Evolutionary conservation across 2,113 vertebrate species (phyloP), one percentile per base, ranked within the genome.

Genomic region (Merops nubicus): DNA sequence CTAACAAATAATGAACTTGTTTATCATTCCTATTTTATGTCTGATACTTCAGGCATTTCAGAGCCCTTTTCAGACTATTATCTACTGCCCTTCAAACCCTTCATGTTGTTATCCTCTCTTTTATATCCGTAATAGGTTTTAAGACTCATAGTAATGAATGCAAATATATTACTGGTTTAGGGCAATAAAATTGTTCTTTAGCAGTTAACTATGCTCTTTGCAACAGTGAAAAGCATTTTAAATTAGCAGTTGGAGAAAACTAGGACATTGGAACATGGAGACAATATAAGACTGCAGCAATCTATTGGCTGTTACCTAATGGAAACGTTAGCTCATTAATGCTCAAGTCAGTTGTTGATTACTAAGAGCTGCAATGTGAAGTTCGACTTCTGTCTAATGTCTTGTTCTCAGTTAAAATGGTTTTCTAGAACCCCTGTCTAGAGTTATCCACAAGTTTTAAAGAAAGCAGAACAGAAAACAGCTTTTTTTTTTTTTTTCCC

Each of bases 81-180:
- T 91, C 96, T 88, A 72, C 76, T 95, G 91, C 96, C 93, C 92
- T 97, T 96, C 93, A 97, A 93, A 96, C n/a, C 64, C 67, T 95
- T 97, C 91, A 36, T 64, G 83, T 95, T 97, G 82, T 97, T 95
- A 95, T 91, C 95, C 82, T 91, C 86, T 95, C 64, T 96, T 96
- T 97, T 96, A 89, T 95, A 96, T 86, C 74, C 78, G 94, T 94
- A 97, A 80, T 95, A 95, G 75, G 87, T 93, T 97, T 95, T 95
- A 96, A 95, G 78, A 53, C 48, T 85, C 69, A 56, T 89, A 95
- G 88, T 96, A 97, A 95, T 96, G 95, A 97, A 98, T 97, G 97
- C 93, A 98, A 97, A 97, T 97, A 82, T 68, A 84, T 96, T 95
- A 94, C 80, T 89, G 85, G 80, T 96, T 96, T 96, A 96, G 79